Conservation (phyloP, 2,888 invertebrate genomes). For the Unio delphinus region DNA sequence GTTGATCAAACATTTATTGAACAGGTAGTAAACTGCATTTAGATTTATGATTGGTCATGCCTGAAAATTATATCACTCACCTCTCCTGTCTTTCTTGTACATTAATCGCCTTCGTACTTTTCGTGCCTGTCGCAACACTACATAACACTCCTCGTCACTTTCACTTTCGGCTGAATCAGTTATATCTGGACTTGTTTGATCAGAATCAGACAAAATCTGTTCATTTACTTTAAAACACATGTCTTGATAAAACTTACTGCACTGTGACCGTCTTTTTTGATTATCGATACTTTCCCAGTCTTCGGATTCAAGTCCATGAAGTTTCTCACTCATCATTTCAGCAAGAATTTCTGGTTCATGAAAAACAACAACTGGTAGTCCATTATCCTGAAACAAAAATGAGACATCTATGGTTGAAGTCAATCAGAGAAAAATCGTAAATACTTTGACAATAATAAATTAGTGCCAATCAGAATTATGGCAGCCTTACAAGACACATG, state of each 20-base stretch:
- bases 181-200: constrained; percentile 28
- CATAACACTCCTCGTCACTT: constrained; percentile 34
- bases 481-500: too few species aligned
- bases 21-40: too few species aligned
- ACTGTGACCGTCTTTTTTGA: constrained; percentile 31
- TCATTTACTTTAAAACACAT: constrained; percentile 42
- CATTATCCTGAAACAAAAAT: constrained; percentile 29
- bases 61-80: too few species aligned
- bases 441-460: too few species aligned
- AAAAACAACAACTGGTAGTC: constrained; percentile 57
- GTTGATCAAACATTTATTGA: too few species aligned
- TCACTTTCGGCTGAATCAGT: constrained; percentile 28
- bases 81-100: background rate
- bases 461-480: too few species aligned
- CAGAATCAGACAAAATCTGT: constrained; percentile 37
- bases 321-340: constrained; percentile 48
- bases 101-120: constrained; percentile 22
- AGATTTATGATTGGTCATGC: too few species aligned
- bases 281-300: constrained; percentile 29
- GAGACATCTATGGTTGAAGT: background rate
- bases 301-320: constrained; percentile 49
- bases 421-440: too few species aligned
- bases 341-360: constrained; percentile 54
- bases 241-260: constrained; percentile 41
- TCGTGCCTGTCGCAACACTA: constrained; percentile 28